Percentiles rank a stretch among this genome's conserved stretches.
These are phyloP conservation scores for Scaptodrosophila latifasciaeformis DNA, from an alignment of 2,888 invertebrate species.

Conservation along the genomic window DNA sequence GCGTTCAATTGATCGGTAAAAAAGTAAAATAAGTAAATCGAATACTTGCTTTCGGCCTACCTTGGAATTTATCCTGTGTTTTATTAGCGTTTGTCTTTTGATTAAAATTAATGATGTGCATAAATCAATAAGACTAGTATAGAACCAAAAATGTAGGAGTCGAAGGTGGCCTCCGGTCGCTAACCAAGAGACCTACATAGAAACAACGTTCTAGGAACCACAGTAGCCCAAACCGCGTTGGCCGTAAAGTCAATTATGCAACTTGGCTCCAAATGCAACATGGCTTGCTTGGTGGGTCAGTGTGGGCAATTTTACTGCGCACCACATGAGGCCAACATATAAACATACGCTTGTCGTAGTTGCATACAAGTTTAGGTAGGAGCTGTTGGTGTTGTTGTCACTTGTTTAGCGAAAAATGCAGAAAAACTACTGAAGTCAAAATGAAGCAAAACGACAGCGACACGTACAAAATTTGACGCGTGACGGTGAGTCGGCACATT, in stretches of 20 bases:
- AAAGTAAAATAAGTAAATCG: too few relatives aligned
- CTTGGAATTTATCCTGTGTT: neutral
- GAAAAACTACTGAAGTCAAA: neutral
- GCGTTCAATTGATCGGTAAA: too few relatives aligned
- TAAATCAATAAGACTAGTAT: slow-evolving; percentile 42
- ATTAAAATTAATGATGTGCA: slow-evolving; percentile 53
- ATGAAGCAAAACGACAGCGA: slow-evolving; percentile 46
- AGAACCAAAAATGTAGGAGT: neutral
- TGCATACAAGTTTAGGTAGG: slow-evolving; percentile 15
- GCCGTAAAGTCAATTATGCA: slow-evolving; percentile 56
- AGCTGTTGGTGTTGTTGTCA: slow-evolving; percentile 21
- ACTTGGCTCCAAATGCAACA: slow-evolving; percentile 50
- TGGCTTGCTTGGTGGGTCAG: neutral
- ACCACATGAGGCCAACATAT: slow-evolving; percentile 62
- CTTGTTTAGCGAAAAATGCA: slow-evolving; percentile 5
- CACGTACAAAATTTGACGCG: slow-evolving; percentile 65
- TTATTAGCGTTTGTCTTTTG: slow-evolving; percentile 32
- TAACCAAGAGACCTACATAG: slow-evolving; percentile 14
- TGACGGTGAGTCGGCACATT: slow-evolving; percentile 58
- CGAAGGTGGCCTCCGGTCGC: slow-evolving; percentile 23
- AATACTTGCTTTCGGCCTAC: neutral
- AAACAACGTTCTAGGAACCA: slow-evolving; percentile 6
- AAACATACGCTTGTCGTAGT: slow-evolving; percentile 59
- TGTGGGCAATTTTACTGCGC: slow-evolving; percentile 50
- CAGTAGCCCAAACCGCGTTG: slow-evolving; percentile 33